A percentile compares a stretch with the other conserved stretches of the same genome.
Evolutionary conservation across 2,888 invertebrate genomes (phyloP).

Genomic region (Meiosimyza decipiens): DNA sequence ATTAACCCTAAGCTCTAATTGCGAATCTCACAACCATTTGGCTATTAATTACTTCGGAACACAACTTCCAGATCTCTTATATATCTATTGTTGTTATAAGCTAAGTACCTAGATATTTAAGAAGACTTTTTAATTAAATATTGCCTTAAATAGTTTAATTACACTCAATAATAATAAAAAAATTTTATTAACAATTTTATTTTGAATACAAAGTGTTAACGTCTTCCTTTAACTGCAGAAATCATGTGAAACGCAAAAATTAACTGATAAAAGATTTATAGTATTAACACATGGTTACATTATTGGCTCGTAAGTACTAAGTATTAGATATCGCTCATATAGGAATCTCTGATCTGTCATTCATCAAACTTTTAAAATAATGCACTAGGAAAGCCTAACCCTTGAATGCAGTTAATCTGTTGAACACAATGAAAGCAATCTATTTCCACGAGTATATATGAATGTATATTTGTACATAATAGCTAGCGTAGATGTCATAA

Average conservation of each 20-base stretch:
- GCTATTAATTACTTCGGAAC: conserved; percentile 42
- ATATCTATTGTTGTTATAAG: conserved; percentile 24
- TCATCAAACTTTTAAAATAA: too few relatives aligned
- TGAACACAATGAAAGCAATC: too few relatives aligned
- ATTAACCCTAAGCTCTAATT: conserved; percentile 54
- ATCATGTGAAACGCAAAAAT: neutral
- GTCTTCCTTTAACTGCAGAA: neutral
- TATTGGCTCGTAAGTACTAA: neutral
- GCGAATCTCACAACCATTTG: conserved; percentile 57
- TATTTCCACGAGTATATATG: too few relatives aligned
- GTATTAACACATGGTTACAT: neutral
- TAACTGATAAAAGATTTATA: neutral
- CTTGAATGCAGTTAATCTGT: too few relatives aligned
- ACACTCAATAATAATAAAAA: neutral
- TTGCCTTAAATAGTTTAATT: neutral
- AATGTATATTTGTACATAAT: too few relatives aligned
- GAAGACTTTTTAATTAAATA: neutral
- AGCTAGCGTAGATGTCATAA: too few relatives aligned
- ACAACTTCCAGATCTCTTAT: conserved; percentile 23
- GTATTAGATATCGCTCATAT: too few relatives aligned
- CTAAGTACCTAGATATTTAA: conserved; percentile 26
- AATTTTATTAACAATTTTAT: neutral
- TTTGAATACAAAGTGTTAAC: neutral
- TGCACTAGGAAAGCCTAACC: too few relatives aligned
- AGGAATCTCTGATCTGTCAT: too few relatives aligned